Conservation (phyloP, 2,113 vertebrate genomes). For the Bubalus kerabau region DNA sequence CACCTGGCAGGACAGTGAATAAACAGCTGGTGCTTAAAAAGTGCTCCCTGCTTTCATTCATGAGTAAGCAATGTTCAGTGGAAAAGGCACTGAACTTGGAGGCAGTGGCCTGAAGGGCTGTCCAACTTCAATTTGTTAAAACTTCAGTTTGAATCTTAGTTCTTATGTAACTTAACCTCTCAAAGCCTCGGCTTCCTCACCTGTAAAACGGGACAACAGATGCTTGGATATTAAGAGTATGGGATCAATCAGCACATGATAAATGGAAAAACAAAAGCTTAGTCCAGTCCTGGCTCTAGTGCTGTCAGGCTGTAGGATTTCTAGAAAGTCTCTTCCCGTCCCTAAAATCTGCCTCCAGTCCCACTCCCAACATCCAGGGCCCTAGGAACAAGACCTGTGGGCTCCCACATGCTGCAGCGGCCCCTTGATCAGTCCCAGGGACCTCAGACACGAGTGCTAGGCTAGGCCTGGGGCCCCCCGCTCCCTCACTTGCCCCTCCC, state of each 20-base stretch:
- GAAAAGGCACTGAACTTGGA: not conserved
- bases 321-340: not conserved
- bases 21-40: not conserved
- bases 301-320: not conserved
- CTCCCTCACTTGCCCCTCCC: not conserved
- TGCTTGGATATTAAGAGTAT: not conserved
- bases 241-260: not conserved
- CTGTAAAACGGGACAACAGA: not conserved
- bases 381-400: not conserved
- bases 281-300: not conserved
- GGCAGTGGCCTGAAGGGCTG: not conserved
- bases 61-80: not conserved
- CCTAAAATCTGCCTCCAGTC: not conserved
- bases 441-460: not conserved
- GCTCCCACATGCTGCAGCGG: not conserved
- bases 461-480: not conserved
- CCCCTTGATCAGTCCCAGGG: not conserved
- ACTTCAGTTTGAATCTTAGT: not conserved
- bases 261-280: not conserved
- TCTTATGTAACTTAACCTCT: not conserved
- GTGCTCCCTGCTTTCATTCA: not conserved
- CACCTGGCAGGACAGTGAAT: not conserved
- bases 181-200: not conserved
- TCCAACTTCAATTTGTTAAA: not conserved
- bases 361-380: rapidly evolving